Percentiles rank a stretch among this genome's conserved stretches.
phyloP scores from a whole-genome alignment of 2,113 vertebrate species.

The Corythornis cristatus region DNA sequence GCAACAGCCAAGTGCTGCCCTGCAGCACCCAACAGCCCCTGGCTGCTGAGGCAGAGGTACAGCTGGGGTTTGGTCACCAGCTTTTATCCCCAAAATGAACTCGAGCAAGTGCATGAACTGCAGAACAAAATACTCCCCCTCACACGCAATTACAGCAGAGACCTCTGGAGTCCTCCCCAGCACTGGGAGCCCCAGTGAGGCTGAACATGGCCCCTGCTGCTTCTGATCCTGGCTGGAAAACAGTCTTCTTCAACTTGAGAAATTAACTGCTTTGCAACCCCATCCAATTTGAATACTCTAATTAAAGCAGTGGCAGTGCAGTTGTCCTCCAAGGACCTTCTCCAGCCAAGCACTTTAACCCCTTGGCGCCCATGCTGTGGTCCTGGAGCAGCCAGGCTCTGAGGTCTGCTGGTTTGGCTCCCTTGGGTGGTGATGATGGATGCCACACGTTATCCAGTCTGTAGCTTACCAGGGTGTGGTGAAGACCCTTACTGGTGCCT shows the following conservation, averaged over 20 bases:
- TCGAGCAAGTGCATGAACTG: background rate
- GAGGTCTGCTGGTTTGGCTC: background rate
- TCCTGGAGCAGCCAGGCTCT: background rate
- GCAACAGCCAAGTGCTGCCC: rapidly evolving
- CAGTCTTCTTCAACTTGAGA: background rate
- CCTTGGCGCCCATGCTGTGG: rapidly evolving
- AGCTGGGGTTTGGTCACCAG: background rate
- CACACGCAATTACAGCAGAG: background rate
- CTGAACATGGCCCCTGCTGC: background rate
- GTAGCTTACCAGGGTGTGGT: rapidly evolving
- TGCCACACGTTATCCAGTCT: background rate
- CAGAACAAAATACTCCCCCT: background rate
- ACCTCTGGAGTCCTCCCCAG: background rate
- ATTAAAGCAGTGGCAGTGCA: background rate
- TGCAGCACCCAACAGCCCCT: background rate
- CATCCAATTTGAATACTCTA: background rate
- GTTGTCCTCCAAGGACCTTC: background rate
- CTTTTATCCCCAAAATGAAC: background rate
- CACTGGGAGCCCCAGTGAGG: rapidly evolving
- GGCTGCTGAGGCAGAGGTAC: background rate
- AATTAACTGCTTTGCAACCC: conserved; percentile 6
- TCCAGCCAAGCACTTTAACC: background rate
- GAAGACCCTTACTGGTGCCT: background rate
- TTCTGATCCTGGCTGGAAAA: background rate
- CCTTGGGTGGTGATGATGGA: background rate